Percentiles rank a stretch among this genome's conserved stretches.
Evolutionary conservation across 92 coral and sea anemone species (phyloP).

Genomic region (Anthopleura xanthogrammica): DNA sequence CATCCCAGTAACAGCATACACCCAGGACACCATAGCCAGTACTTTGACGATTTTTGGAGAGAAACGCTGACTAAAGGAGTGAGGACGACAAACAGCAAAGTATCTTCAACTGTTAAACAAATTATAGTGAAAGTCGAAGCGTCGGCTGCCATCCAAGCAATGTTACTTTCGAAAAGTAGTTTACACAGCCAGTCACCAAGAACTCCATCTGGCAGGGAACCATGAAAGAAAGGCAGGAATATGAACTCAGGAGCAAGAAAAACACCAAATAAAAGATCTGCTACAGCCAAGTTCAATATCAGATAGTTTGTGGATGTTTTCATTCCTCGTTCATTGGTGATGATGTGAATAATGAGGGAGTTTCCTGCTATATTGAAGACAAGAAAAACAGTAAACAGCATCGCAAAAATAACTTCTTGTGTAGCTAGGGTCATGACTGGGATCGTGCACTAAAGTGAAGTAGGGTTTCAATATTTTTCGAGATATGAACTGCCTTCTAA

Average conservation of each 20-base stretch:
- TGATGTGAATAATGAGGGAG: neutral
- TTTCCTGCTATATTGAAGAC: slow-evolving; percentile 8
- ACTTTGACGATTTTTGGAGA: neutral
- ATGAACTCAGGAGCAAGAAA: slow-evolving; percentile 5
- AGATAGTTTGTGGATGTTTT: slow-evolving; percentile 22
- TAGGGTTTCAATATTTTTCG: no score
- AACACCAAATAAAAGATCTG: slow-evolving; percentile 11
- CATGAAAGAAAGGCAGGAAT: slow-evolving; percentile 3
- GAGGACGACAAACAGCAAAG: slow-evolving; percentile 2
- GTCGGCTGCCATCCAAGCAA: no score
- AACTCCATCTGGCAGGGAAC: neutral
- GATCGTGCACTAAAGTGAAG: no score
- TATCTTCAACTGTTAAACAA: no score
- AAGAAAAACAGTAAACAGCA: slow-evolving; percentile 1
- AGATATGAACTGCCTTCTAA: no score
- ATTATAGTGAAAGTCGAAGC: no score
- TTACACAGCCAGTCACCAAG: neutral
- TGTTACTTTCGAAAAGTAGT: no score
- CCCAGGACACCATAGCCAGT: neutral
- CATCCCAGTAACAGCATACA: no score
- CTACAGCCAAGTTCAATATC: slow-evolving; percentile 1
- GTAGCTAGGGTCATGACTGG: no score
- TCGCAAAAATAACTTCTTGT: neutral
- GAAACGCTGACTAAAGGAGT: neutral
- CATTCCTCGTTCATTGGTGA: slow-evolving; percentile 3